These are phyloP conservation scores for Antechinus stuartii DNA, from an alignment of 2,113 vertebrate species.

Conservation along the genomic window DNA sequence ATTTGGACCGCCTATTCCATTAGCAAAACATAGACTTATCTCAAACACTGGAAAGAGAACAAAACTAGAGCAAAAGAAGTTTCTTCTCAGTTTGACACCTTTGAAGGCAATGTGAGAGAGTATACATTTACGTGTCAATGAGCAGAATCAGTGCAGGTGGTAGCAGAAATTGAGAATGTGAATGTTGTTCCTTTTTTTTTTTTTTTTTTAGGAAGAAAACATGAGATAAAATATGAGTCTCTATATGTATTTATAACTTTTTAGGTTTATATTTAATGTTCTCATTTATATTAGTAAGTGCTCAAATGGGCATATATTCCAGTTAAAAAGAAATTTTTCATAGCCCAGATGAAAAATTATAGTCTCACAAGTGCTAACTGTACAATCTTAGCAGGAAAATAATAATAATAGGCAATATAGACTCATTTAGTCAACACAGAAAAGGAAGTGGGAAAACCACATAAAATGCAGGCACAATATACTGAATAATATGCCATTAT, in stretches of 20 bases:
- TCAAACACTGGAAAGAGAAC: background rate
- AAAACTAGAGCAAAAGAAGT: background rate
- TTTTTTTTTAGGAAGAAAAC: background rate
- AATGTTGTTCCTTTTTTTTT: background rate
- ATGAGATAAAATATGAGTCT: background rate
- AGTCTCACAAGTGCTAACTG: background rate
- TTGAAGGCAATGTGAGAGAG: background rate
- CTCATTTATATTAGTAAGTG: background rate
- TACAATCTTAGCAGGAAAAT: constrained; percentile 10
- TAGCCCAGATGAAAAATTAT: background rate
- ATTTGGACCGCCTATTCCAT: background rate
- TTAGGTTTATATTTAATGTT: background rate
- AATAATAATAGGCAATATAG: background rate
- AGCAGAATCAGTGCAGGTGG: background rate
- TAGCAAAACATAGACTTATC: background rate
- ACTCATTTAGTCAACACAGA: background rate
- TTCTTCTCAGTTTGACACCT: background rate
- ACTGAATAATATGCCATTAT: background rate
- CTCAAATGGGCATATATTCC: background rate
- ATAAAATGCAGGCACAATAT: background rate
- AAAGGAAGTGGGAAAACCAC: background rate
- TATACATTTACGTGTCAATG: background rate
- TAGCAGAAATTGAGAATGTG: background rate
- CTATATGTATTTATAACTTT: background rate
- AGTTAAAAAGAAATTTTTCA: background rate